A percentile compares a stretch with the other conserved stretches of the same genome.
These are phyloP conservation scores for Galbula dea DNA, from an alignment of 2,113 vertebrate species.

Conservation along the genomic window DNA sequence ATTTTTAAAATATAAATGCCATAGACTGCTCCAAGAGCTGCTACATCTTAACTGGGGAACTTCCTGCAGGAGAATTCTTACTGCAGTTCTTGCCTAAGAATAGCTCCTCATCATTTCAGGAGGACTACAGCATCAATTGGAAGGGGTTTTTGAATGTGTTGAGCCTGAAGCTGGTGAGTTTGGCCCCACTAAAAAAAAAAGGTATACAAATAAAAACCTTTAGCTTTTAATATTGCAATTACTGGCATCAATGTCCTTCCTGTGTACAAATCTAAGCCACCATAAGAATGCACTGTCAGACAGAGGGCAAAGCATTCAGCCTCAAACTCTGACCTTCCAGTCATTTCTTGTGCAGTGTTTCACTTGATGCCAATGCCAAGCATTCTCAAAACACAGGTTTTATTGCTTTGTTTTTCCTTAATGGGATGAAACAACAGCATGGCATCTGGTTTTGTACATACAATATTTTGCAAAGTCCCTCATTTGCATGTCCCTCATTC, in stretches of 20 bases:
- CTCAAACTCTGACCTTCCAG: neutral
- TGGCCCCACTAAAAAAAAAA: neutral
- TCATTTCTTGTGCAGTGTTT: neutral
- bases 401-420: neutral
- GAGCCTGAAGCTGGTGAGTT: neutral
- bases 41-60: neutral
- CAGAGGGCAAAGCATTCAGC: neutral
- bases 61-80: neutral
- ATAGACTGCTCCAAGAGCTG: neutral
- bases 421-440: neutral
- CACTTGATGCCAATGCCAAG: neutral
- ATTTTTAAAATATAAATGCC: too few species aligned
- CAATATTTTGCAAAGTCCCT: neutral
- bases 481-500: neutral
- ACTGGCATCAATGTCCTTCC: neutral
- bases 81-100: neutral
- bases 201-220: neutral
- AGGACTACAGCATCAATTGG: neutral
- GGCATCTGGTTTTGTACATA: neutral
- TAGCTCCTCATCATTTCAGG: neutral
- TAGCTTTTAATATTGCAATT: neutral
- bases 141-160: neutral
- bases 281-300: neutral
- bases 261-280: neutral
- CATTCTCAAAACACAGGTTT: neutral